Base-by-base conservation (phyloP, 2,113 vertebrate genomes). In the Ammospiza nelsoni region DNA sequence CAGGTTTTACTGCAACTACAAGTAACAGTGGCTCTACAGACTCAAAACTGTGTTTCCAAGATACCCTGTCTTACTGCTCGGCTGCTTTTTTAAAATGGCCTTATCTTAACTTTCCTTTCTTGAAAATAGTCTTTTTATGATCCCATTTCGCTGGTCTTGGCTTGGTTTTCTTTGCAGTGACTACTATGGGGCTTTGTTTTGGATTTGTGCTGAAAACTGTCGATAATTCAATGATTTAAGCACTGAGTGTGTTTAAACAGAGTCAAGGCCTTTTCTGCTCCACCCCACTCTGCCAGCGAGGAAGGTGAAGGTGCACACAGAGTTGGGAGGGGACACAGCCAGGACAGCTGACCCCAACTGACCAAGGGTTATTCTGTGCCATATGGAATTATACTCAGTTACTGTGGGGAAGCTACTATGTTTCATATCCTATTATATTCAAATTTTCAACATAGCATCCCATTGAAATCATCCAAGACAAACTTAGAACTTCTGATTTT, bases 261-360 rank as follows among this genome's bases (percentile, higher is more conserved):
- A 83, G n/a, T 27, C 41, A 57, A 63, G 18, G 31, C 22, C 43
- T 55, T 49, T 84, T 71, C 35, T 43, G n/a, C 46, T 27, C 62
- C 41, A 62, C 6, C 14, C 15, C 22, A 62, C 27, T 6, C 63
- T 0, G 0, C 31, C 35, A 63, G 12, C 0, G 0, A 63, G 25
- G 43, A 69, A 55, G 57, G 12, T 69, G 41, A 18, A 54, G 31
- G 43, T 24, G 31, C 49, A 43, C 35, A 43, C 20, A 27, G 35
- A 57, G 8, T 1, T 71, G 35, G 33, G 39, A 51, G 10, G 15
- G 35, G 43, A 28, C 25, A 69, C 27, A 55, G 35, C 27, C 7
- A 43, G 55, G 22, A 63, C 11, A 76, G 63, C 25, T 76, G 63
- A 90, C 41, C n/a, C 16, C 18, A 69, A 3, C 6, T 43, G 35